Percentiles rank a stretch among this genome's conserved stretches.
phyloP scores from a whole-genome alignment of 2,113 vertebrate genomes.

The Grammomys dolichurus region DNA sequence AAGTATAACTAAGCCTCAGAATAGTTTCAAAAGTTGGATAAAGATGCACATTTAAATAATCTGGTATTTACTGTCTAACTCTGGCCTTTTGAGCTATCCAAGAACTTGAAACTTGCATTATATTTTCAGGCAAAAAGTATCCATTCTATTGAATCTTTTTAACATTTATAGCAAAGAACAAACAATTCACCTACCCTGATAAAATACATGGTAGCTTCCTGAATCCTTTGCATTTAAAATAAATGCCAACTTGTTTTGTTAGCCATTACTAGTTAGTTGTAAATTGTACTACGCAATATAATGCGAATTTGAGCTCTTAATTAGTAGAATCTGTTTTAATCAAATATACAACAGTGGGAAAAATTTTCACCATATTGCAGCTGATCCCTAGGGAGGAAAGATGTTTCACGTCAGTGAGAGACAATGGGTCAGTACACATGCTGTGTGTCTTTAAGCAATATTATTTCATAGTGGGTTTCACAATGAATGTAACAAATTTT shows the following conservation, averaged over 20 bases:
- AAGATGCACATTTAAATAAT: constrained; percentile 80
- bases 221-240: constrained; percentile 72
- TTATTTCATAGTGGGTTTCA: constrained; percentile 77
- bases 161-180: constrained; percentile 77
- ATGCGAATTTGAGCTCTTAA: constrained; percentile 79
- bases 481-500: constrained; percentile 78
- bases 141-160: constrained; percentile 77
- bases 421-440: constrained; percentile 60
- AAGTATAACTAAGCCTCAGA: constrained; percentile 76
- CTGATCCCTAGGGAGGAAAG: constrained; percentile 81
- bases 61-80: constrained; percentile 79
- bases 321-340: constrained; percentile 78
- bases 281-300: constrained; percentile 72
- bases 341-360: constrained; percentile 60
- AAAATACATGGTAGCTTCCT: constrained; percentile 78
- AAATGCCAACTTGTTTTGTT: constrained; percentile 77
- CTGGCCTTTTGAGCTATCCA: constrained; percentile 70
- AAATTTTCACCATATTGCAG: constrained; percentile 74
- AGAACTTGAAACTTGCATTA: constrained; percentile 56
- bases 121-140: constrained; percentile 63
- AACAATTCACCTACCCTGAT: constrained; percentile 75
- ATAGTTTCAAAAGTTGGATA: constrained; percentile 81
- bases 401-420: constrained; percentile 75
- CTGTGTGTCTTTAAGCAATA: constrained; percentile 77
- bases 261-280: constrained; percentile 79